Base-by-base conservation (phyloP, 2,113 vertebrate genomes). In the Climacteris rufus region DNA sequence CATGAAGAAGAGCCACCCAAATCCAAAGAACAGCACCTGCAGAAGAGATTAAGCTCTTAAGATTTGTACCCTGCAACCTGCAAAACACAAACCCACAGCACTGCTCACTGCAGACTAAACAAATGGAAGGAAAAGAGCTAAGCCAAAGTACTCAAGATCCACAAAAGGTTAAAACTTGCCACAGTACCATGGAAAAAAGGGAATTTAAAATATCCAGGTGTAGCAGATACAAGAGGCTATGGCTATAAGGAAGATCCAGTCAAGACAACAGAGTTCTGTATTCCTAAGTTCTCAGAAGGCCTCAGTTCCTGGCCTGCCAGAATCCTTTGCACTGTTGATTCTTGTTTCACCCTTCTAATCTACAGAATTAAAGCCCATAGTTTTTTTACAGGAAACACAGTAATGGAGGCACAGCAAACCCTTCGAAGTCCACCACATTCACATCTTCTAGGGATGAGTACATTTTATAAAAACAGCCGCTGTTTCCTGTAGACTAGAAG, bases 1-100 rank as follows among this genome's bases (percentile, higher is more conserved):
- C 99, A 99, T 99, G 88, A 99, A 99, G 97, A 99, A 99, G 20
- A 99, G 98, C 99, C 99, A 99, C 13, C 99, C 99, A 87, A 99
- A 99, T 52, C 99, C 99, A 97, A 99, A 99, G 97, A 99, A 99
- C 68, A 99, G 96, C 92, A 99, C 98, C 99, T 99, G 97, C 22
- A 92, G 42, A 83, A 92, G 44, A 96, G 59, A 87, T 28, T 8
- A 92, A 78, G 11, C 19, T 69, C 20, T 47, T 50, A 31, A 59
- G 5, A 75, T 25, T 8, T 54, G 47, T 53, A 83, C 13, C 33
- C 40, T 70, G 35, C 28, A 83, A 35, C 30, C 7, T 70, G 68
- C 54, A 89, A 70, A 83, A 72, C 35, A 65, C 17, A 56, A 70
- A 79, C 42, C 54, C 37, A 23, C 64, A 27, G 63, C 15, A 11